These are phyloP conservation scores for Eurytoma californica DNA, from an alignment of 2,888 invertebrate species.

Conservation along the genomic window DNA sequence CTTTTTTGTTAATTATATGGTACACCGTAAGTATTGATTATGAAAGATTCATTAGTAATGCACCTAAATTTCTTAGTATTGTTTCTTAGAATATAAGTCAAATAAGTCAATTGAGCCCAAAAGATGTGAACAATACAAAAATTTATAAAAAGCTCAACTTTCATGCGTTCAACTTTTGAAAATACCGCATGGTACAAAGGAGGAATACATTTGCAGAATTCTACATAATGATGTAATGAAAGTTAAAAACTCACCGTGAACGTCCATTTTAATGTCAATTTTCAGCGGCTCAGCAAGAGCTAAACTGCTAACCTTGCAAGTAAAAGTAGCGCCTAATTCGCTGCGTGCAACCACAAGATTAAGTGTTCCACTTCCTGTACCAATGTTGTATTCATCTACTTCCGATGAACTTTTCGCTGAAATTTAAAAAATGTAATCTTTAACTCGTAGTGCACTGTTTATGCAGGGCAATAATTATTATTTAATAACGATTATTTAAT, in stretches of 20 bases:
- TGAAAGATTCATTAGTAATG: no score
- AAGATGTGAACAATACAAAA: no score
- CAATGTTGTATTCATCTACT: slow-evolving; percentile 78
- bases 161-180: no score
- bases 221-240: neutral
- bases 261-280: slow-evolving; percentile 81
- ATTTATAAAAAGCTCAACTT: no score
- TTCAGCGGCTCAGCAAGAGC: slow-evolving; percentile 81
- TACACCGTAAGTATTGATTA: no score
- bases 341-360: slow-evolving; percentile 82
- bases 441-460: neutral
- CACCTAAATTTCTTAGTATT: no score
- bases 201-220: neutral
- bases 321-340: slow-evolving; percentile 84
- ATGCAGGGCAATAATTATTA: no score
- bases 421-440: slow-evolving; percentile 32
- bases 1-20: no score
- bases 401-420: slow-evolving; percentile 77
- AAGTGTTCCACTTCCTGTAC: slow-evolving; percentile 81
- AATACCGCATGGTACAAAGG: no score
- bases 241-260: slow-evolving; percentile 80
- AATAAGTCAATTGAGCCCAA: no score
- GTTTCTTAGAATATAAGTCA: no score
- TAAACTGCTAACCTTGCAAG: slow-evolving; percentile 84
- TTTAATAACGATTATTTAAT: no score